These are phyloP conservation scores for Callipepla californica DNA, from an alignment of 2,113 vertebrate species.

Conservation along the genomic window DNA sequence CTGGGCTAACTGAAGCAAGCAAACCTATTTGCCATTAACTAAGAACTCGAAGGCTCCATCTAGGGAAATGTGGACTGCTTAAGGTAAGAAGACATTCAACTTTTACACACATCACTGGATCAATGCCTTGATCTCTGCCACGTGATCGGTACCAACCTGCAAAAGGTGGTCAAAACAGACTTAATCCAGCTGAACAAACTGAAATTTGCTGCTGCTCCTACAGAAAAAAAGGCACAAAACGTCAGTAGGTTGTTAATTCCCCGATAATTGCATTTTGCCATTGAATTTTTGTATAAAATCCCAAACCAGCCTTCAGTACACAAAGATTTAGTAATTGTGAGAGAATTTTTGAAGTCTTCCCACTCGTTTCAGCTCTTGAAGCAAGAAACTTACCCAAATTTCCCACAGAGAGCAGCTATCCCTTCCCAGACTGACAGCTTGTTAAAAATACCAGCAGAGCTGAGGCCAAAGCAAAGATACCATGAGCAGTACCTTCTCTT, in stretches of 20 bases:
- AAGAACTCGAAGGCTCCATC: neutral
- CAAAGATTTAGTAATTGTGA: neutral
- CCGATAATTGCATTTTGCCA: conserved; percentile 26
- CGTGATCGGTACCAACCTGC: conserved; percentile 83
- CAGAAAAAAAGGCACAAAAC: conserved; percentile 37
- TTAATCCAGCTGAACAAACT: conserved; percentile 92
- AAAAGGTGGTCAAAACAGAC: conserved; percentile 75
- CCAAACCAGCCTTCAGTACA: neutral
- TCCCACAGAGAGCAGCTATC: neutral
- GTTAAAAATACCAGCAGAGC: neutral
- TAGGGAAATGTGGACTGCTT: neutral
- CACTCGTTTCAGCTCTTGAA: neutral
- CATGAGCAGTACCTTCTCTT: neutral
- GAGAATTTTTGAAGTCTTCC: neutral
- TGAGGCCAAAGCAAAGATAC: neutral
- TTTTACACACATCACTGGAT: neutral
- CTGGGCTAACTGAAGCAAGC: neutral
- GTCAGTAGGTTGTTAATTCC: conserved; percentile 19
- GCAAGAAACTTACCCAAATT: neutral
- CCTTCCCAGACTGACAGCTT: accelerated
- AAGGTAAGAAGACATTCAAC: neutral
- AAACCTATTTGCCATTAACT: neutral
- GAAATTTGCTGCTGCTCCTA: conserved; percentile 91
- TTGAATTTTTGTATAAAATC: conserved; percentile 5
- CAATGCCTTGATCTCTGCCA: accelerated